Evolutionary conservation across 2,797 vertebrate species (phyloP).

Genomic region (Semotilus atromaculatus): DNA sequence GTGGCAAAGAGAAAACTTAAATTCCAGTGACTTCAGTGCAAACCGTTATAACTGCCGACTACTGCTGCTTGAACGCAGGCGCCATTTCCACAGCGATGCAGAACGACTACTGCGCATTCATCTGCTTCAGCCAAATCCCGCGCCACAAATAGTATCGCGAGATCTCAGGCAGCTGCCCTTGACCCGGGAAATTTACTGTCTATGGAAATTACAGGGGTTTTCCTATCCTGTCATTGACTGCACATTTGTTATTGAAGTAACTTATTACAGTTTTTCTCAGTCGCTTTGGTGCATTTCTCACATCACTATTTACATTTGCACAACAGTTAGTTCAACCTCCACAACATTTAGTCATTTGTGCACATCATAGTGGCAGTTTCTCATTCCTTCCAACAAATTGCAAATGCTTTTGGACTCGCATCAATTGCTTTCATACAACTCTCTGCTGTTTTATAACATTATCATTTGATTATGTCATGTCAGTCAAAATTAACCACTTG

Average conservation of each 20-base stretch:
- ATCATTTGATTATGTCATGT: no score
- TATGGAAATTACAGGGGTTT: neutral
- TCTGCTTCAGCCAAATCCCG: constrained; percentile 53
- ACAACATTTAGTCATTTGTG: no score
- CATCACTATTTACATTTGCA: no score
- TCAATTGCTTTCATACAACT: no score
- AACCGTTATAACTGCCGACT: constrained; percentile 36
- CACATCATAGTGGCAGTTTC: no score
- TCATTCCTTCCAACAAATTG: no score
- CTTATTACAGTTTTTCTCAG: no score
- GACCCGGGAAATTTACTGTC: neutral
- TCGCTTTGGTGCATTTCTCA: no score
- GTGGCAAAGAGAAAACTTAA: neutral
- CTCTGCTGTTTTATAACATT: no score
- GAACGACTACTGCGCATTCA: constrained; percentile 56
- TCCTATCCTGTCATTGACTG: neutral
- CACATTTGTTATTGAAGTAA: neutral
- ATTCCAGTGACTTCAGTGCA: neutral
- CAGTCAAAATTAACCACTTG: no score
- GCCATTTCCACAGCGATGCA: constrained; percentile 60
- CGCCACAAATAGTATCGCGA: constrained; percentile 48
- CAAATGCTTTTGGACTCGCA: no score
- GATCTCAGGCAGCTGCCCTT: constrained; percentile 22
- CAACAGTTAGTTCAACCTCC: no score
- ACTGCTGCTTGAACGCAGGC: constrained; percentile 60